Percentiles rank a stretch among this genome's conserved stretches.
Conservation (phyloP, 1,140 invertebrate species). For the Leptinotarsa lineolata region DNA sequence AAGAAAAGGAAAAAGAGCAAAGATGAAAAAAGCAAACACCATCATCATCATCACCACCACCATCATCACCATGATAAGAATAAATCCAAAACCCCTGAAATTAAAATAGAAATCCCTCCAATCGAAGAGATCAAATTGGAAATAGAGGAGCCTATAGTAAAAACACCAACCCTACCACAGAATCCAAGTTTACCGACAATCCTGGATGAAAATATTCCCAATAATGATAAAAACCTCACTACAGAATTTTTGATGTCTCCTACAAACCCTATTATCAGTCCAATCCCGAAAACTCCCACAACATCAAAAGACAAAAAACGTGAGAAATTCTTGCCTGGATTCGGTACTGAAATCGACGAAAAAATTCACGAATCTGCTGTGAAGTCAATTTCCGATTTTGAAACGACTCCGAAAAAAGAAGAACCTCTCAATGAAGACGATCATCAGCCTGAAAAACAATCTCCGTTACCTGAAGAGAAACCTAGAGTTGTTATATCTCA, state of each 20-base stretch:
- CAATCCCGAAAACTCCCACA: constrained; percentile 61
- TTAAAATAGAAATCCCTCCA: constrained; percentile 36
- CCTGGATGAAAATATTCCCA: constrained; percentile 46
- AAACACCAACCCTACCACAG: constrained; percentile 17
- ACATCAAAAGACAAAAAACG: constrained; percentile 54
- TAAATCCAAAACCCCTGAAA: constrained; percentile 41
- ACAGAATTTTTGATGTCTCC: constrained; percentile 54
- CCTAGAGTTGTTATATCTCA: constrained; percentile 84
- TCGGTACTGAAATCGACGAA: constrained; percentile 70
- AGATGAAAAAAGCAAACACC: constrained; percentile 73
- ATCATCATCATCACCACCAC: constrained; percentile 67
- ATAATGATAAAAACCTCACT: constrained; percentile 53
- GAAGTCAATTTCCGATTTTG: constrained; percentile 71
- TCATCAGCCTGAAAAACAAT: constrained; percentile 42
- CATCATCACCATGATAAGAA: constrained; percentile 55
- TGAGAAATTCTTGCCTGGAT: constrained; percentile 72
- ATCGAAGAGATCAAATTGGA: constrained; percentile 31
- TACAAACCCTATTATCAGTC: constrained; percentile 59
- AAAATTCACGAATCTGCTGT: constrained; percentile 80
- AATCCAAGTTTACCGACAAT: constrained; percentile 49
- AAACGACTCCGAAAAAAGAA: constrained; percentile 47
- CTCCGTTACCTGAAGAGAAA: constrained; percentile 65
- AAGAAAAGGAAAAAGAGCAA: constrained; percentile 83
- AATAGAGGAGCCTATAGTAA: constrained; percentile 22
- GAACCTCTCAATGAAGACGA: constrained; percentile 53